Conservation (phyloP, 2,113 vertebrate genomes). For the Telmatochromis sp. region DNA sequence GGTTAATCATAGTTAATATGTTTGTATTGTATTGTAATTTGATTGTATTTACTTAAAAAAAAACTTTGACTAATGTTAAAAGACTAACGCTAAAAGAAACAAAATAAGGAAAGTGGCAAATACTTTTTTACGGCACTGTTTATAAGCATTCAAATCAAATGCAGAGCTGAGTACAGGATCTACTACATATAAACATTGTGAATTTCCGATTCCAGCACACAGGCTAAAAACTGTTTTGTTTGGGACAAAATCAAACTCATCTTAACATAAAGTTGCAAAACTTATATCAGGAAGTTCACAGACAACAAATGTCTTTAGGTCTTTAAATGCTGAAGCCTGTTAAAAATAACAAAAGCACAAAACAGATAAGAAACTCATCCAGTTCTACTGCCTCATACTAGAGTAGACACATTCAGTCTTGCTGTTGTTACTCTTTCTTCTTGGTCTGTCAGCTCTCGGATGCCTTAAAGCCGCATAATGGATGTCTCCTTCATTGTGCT, state of each 20-base stretch:
- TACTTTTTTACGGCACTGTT: accelerated
- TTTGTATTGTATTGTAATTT: background rate
- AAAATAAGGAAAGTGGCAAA: accelerated
- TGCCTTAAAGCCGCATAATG: background rate
- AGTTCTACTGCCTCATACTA: background rate
- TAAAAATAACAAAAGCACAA: background rate
- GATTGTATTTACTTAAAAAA: background rate
- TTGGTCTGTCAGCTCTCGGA: background rate
- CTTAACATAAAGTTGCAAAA: background rate
- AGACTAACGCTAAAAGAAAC: background rate
- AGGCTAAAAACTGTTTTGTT: background rate
- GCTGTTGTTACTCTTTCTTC: background rate
- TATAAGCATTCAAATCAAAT: accelerated
- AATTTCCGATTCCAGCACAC: accelerated
- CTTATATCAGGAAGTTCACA: background rate
- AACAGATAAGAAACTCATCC: background rate
- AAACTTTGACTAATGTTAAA: accelerated
- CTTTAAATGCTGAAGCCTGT: background rate
- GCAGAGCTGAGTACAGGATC: background rate
- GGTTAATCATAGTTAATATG: accelerated
- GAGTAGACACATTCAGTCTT: background rate
- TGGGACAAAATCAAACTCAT: accelerated
- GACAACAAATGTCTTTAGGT: accelerated
- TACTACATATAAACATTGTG: accelerated
- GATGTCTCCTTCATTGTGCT: background rate